These are phyloP conservation scores for Octodon degus DNA, from an alignment of 2,113 vertebrate genomes.

Conservation along the genomic window DNA sequence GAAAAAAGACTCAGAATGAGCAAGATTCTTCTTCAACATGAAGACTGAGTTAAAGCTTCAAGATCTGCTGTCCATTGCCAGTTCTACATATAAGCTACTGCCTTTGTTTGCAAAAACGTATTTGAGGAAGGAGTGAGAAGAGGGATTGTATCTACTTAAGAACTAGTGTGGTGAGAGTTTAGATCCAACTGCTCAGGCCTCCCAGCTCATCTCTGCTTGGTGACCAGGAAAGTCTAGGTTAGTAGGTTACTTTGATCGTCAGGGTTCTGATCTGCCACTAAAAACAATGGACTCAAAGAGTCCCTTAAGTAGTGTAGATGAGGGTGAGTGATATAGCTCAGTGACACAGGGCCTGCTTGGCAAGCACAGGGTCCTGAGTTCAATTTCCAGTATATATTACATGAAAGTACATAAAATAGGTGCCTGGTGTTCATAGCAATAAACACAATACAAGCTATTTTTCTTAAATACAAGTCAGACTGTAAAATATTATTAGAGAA, in stretches of 20 bases:
- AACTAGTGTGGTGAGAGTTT: neutral
- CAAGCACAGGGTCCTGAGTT: too few relatives aligned
- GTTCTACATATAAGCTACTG: neutral
- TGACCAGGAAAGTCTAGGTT: neutral
- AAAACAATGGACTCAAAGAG: neutral
- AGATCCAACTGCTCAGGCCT: neutral
- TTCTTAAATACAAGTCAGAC: neutral
- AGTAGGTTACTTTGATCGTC: neutral
- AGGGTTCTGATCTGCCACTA: neutral
- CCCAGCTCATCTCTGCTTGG: neutral
- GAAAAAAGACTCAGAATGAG: neutral
- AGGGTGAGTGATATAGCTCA: too few relatives aligned
- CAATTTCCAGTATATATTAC: neutral
- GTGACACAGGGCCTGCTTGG: too few relatives aligned
- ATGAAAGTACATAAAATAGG: neutral
- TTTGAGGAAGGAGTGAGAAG: neutral
- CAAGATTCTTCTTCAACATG: neutral
- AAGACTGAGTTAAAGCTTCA: slow-evolving; percentile 13
- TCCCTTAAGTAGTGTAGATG: neutral
- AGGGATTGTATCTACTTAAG: neutral
- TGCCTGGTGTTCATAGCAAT: neutral
- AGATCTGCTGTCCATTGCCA: neutral
- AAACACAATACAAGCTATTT: neutral
- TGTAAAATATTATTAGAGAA: slow-evolving; percentile 25
- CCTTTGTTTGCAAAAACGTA: slow-evolving; percentile 28